Evolutionary conservation across 1,140 invertebrate genomes (phyloP).

Genomic region (Cylas formicarius): DNA sequence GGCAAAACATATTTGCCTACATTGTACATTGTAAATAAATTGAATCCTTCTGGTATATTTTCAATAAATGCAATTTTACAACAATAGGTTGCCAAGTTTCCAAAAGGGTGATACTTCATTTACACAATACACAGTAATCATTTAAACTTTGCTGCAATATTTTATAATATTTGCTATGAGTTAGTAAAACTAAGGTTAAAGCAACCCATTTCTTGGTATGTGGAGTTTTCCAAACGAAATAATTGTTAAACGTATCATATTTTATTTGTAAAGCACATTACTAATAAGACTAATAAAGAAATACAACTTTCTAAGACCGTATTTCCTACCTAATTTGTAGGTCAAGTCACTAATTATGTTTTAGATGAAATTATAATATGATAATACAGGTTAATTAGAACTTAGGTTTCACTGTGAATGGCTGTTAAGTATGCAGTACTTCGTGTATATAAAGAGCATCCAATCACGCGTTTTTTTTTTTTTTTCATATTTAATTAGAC

Average conservation of each 20-base stretch:
- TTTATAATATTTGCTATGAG: constrained; percentile 8
- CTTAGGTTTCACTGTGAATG: constrained; percentile 17
- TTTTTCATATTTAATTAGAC: constrained; percentile 20
- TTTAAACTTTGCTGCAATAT: constrained; percentile 5
- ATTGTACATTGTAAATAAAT: no score
- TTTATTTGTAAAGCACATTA: constrained; percentile 12
- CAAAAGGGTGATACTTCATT: neutral
- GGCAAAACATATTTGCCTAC: no score
- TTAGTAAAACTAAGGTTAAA: neutral
- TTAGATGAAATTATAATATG: no score
- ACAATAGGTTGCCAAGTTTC: neutral
- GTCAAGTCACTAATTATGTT: constrained; percentile 38
- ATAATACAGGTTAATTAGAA: constrained; percentile 18
- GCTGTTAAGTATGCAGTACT: constrained; percentile 6
- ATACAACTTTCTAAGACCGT: constrained; percentile 32
- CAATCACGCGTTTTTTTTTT: constrained; percentile 19
- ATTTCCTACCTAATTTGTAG: constrained; percentile 40
- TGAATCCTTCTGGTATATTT: no score
- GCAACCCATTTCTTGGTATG: neutral
- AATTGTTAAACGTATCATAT: constrained; percentile 7
- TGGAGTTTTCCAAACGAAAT: neutral
- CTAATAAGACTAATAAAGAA: constrained; percentile 1
- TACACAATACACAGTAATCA: constrained; percentile 1
- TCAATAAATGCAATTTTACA: no score
- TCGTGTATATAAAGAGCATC: constrained; percentile 19